These are phyloP conservation scores for Acronicta alni DNA, from an alignment of 2,888 invertebrate genomes.

Conservation along the genomic window DNA sequence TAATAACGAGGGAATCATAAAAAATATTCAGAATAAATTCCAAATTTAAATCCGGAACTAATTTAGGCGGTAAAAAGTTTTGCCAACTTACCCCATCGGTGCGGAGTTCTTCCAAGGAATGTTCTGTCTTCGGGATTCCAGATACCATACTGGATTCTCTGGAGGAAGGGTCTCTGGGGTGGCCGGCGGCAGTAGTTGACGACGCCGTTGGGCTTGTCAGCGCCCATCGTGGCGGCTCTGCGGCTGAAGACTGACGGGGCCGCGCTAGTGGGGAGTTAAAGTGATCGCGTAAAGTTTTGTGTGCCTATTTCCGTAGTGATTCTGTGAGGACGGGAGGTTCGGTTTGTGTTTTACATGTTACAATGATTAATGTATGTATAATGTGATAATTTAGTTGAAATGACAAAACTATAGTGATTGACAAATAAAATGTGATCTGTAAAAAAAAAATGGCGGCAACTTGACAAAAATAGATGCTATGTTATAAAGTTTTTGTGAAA, in stretches of 20 bases:
- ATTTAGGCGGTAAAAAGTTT: slow-evolving; percentile 4
- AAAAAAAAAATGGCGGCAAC: background rate
- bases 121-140: slow-evolving; percentile 90
- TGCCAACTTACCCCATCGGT: slow-evolving; percentile 91
- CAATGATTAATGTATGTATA: background rate
- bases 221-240: slow-evolving; percentile 74
- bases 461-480: too few relatives aligned
- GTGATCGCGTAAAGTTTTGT: slow-evolving; percentile 8
- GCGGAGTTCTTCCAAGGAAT: slow-evolving; percentile 89
- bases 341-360: background rate
- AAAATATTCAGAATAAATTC: background rate
- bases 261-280: background rate
- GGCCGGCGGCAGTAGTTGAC: slow-evolving; percentile 80
- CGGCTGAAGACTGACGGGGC: slow-evolving; percentile 39
- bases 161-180: slow-evolving; percentile 77
- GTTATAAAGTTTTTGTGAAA: too few relatives aligned
- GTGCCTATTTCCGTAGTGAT: slow-evolving; percentile 24
- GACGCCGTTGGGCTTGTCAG: slow-evolving; percentile 81
- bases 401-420: background rate
- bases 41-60: background rate
- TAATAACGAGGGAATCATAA: background rate
- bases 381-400: too few relatives aligned
- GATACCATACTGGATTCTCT: slow-evolving; percentile 84
- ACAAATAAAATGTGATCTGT: background rate
- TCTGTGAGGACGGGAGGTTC: slow-evolving; percentile 28